Evolutionary conservation across 2,888 invertebrate species (phyloP), one percentile per base, ranked within the genome.

Genomic region (Dorcus hopei): DNA sequence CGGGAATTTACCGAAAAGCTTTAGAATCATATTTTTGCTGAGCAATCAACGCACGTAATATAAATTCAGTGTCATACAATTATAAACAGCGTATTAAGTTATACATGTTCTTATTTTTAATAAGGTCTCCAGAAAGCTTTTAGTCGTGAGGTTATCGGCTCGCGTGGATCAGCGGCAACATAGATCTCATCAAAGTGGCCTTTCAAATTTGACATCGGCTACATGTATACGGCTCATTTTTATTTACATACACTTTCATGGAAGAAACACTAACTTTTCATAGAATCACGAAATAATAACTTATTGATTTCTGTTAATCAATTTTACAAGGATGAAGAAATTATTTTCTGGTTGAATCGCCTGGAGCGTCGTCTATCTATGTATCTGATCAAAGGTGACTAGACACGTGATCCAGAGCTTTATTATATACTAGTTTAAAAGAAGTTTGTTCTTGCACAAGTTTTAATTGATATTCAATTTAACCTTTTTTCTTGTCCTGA

Each of bases 201-300:
- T 77, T 77, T 77, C 75, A 77, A 77, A 76, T 78, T 78, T 78
- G 77, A 78, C 77, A 76, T 76, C 74, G 68, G 69, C 72, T 74
- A 73, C 74, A 74, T 75, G 73, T 73, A 69, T 70, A 74, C 68
- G 70, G 70, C 72, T 74, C 72, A 74, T 74, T 74, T 74, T 71
- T 74, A 75, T 75, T 73, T 73, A 72, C 70, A 72, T 72, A 72
- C 67, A 61, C 57, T 58, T 66, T 64, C 54, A 59, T 54, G 56
- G 58, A 52, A 50, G 61, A 53, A 59, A 59, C 61, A 57, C 58
- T 33, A 33, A 50, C 54, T 59, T 61, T 61, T 61, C 58, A 61
- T 51, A 53, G 48, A 57, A 61, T 57, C 61, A 57, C 61, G 58
- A 55, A 61, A 61, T 55, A 61, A 61, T 56, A 54, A 52, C 49